Base-by-base conservation (phyloP, 2,113 vertebrate genomes). In the Cynopterus brachyotis region DNA sequence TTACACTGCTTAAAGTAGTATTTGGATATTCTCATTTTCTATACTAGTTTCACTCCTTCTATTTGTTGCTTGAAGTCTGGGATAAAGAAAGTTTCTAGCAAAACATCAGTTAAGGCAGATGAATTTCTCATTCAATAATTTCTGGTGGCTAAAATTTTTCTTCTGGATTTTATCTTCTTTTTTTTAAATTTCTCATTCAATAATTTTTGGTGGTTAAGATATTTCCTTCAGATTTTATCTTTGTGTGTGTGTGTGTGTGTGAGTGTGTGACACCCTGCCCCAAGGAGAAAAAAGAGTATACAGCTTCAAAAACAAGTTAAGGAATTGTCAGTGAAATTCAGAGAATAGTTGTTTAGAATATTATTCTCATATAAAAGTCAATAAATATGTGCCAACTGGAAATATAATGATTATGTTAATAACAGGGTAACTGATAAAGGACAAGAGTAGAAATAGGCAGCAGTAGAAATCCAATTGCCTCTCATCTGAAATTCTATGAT, bases 11-110 rank as follows among this genome's bases (percentile, higher is more conserved):
- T 94, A 53, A 88, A 92, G 12, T 20, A 81, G 17, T 83, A 32
- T 62, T 89, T 37, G 20, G 22, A 90, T 91, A 94, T 24, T 92
- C 59, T 84, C 37, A 95, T 81, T 88, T 96, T 92, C 55, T 80
- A 13, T 91, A 45, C 79, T 83, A 83, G 35, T 80, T 87, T 92
- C 13, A 66, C 15, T 64, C 32, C 3, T 60, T 47, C 59, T 47
- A 72, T 88, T 60, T 90, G 24, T 55, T 92, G 30, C 17, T 94
- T 69, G 4, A 86, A 91, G 26, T n/a, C 47, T 86, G 9, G 7
- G 20, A 13, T 22, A 90, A 76, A 81, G 53, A 79, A 95, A 62
- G 5, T 83, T 76, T 15, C 28, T 84, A 87, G 42, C 30, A 95
- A 96, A 96, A 72, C 75, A 66, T 26, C 32, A 89, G 28, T 75